Percentiles rank a stretch among this genome's conserved stretches.
phyloP scores from a whole-genome alignment of 2,888 invertebrate genomes.

The Cryptus viduatorius region DNA sequence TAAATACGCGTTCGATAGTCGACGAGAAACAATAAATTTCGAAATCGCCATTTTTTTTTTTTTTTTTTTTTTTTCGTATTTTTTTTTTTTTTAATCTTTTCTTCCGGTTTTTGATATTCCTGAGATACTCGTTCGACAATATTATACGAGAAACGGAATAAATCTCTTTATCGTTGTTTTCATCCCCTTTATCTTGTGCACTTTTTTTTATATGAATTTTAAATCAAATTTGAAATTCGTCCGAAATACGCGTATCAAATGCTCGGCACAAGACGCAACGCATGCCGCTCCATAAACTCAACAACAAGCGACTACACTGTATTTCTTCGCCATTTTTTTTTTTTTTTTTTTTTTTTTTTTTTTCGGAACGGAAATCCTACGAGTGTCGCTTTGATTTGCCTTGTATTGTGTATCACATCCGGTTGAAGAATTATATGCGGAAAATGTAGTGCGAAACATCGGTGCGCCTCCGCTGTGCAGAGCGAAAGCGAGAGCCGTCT shows the following conservation, averaged over 20 bases:
- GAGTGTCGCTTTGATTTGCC: background rate
- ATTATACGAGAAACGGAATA: background rate
- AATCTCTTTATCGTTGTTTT: constrained; percentile 38
- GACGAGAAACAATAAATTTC: constrained; percentile 35
- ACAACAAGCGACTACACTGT: background rate
- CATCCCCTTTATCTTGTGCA: constrained; percentile 22
- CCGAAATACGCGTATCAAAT: background rate
- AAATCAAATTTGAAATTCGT: background rate
- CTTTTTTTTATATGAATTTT: background rate
- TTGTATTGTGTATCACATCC: background rate
- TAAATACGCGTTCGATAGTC: constrained; percentile 24
- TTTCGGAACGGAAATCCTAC: background rate
- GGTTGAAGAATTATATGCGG: background rate
- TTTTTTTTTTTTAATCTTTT: no score
- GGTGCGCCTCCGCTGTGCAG: background rate
- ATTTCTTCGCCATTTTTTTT: background rate
- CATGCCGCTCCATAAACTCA: no score
- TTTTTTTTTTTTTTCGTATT: no score
- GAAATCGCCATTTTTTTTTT: no score
- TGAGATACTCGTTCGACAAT: background rate
- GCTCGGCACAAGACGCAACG: no score
- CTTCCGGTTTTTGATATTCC: no score
- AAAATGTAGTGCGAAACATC: background rate
- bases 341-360: background rate
- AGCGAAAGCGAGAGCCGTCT: background rate